These are phyloP conservation scores for Prostheceraeus crozeri DNA, from an alignment of 2,888 invertebrate genomes.

Conservation along the genomic window DNA sequence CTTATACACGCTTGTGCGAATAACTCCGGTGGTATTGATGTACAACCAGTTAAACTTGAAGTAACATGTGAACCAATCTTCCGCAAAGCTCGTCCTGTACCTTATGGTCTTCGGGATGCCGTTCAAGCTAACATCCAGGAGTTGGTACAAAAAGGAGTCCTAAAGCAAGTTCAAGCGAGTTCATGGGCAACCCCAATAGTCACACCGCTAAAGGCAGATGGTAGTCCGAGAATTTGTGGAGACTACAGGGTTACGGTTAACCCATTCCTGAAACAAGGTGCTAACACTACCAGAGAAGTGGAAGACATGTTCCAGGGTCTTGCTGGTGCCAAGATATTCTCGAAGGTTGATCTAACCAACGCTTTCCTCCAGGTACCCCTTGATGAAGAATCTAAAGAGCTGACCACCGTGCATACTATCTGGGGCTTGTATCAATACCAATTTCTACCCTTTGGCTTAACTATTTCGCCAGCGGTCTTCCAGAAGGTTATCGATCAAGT, in stretches of 20 bases:
- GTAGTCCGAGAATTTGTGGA: constrained; percentile 13
- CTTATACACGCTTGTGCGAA: no score
- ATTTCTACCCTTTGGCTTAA: no score
- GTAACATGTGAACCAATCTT: constrained; percentile 8
- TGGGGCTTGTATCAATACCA: no score
- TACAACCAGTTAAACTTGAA: constrained; percentile 7
- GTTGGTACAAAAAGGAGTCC: background rate
- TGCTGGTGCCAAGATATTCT: background rate
- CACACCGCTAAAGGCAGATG: constrained; percentile 1
- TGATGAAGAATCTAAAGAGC: background rate
- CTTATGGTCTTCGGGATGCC: constrained; percentile 9
- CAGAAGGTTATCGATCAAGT: background rate
- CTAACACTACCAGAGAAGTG: constrained; percentile 5
- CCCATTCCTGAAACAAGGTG: constrained; percentile 14
- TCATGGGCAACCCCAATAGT: constrained; percentile 15
- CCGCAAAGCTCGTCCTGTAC: background rate
- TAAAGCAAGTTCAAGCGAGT: constrained; percentile 6
- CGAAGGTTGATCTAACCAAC: constrained; percentile 17
- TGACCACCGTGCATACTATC: background rate
- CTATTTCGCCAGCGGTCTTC: background rate
- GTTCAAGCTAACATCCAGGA: constrained; percentile 2
- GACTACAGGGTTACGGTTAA: constrained; percentile 18
- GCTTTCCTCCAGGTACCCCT: background rate
- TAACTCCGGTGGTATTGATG: constrained; percentile 14
- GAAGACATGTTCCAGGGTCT: constrained; percentile 21